A percentile compares a stretch with the other conserved stretches of the same genome.
Conservation (phyloP, 2,113 vertebrate species). For the Corvus moneduloides region DNA sequence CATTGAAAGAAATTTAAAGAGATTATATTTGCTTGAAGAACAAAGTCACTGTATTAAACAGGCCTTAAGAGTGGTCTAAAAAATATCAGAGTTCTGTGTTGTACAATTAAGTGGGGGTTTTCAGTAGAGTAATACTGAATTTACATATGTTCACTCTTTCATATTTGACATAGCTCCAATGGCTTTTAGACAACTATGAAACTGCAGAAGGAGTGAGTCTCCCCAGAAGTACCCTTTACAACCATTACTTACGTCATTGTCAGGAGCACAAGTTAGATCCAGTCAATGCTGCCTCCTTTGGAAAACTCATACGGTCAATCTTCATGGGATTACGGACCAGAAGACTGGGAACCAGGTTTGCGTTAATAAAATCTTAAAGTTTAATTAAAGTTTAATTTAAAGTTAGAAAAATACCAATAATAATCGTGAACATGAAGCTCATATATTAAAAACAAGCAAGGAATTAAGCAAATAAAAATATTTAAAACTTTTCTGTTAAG, state of each 20-base stretch:
- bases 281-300: slow-evolving; percentile 82
- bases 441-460: not conserved
- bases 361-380: not conserved
- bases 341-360: slow-evolving; percentile 82
- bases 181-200: slow-evolving; percentile 83
- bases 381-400: not conserved
- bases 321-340: slow-evolving; percentile 82
- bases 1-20: slow-evolving; percentile 3
- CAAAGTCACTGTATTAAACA: not conserved
- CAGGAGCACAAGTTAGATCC: slow-evolving; percentile 83
- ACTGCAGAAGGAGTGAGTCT: slow-evolving; percentile 83
- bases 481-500: not conserved
- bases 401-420: not conserved
- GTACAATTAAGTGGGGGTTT: not conserved
- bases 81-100: not conserved
- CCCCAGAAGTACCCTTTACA: slow-evolving; percentile 81
- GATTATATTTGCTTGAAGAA: not conserved
- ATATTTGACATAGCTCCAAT: slow-evolving; percentile 75
- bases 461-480: not conserved
- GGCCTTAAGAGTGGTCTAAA: not conserved
- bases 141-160: slow-evolving; percentile 51
- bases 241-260: slow-evolving; percentile 82
- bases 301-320: slow-evolving; percentile 82
- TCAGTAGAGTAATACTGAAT: slow-evolving; percentile 16
- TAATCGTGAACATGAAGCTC: not conserved